Evolutionary conservation across 2,797 vertebrate genomes (phyloP).

Genomic region (Prionace glauca): DNA sequence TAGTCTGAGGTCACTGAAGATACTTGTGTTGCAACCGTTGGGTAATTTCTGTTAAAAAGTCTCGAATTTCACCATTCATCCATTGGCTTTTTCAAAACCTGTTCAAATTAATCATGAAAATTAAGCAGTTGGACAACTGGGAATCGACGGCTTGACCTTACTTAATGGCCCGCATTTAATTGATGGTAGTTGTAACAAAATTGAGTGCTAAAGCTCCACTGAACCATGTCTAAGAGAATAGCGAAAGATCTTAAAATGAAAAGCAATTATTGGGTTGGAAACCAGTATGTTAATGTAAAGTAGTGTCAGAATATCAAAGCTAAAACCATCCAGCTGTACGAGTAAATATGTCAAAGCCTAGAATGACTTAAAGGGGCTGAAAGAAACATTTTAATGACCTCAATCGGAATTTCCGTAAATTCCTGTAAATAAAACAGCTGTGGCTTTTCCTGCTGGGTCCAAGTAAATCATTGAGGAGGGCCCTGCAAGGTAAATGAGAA

Average conservation of each 20-base stretch:
- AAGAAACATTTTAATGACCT: no score
- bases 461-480: no score
- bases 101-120: slow-evolving; percentile 5
- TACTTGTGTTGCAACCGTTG: not conserved
- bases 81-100: not conserved
- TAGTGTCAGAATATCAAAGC: no score
- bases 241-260: not conserved
- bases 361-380: no score
- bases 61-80: not conserved
- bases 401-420: no score
- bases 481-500: no score
- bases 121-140: not conserved
- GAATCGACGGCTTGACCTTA: not conserved
- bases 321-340: no score
- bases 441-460: no score
- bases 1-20: not conserved
- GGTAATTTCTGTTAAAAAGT: not conserved
- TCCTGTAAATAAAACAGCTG: no score
- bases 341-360: no score
- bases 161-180: not conserved
- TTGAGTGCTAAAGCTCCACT: not conserved
- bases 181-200: not conserved
- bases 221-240: not conserved
- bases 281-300: not conserved
- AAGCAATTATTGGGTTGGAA: not conserved